Percentiles rank a stretch among this genome's conserved stretches.
Evolutionary conservation across 2,888 invertebrate species (phyloP).

Genomic region (Agriopis marginaria): DNA sequence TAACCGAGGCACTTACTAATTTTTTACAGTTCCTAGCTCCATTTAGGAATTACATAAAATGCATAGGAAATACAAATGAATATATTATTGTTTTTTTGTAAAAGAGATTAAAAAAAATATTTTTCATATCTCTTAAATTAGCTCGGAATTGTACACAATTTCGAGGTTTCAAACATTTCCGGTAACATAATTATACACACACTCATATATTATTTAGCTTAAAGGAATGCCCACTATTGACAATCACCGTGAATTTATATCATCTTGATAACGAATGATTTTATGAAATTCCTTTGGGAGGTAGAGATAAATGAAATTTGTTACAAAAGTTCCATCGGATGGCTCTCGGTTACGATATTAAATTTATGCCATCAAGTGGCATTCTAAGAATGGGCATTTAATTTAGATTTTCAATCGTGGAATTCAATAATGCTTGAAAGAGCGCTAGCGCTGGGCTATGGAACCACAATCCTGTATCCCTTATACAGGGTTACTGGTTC

Average conservation of each 20-base stretch:
- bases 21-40: too few species aligned
- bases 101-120: too few species aligned
- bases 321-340: slow-evolving; percentile 80
- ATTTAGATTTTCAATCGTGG: slow-evolving; percentile 73
- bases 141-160: too few species aligned
- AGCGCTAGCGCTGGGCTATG: slow-evolving; percentile 47
- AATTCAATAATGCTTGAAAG: slow-evolving; percentile 67
- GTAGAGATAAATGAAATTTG: slow-evolving; percentile 82
- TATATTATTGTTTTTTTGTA: too few species aligned
- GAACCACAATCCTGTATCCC: slow-evolving; percentile 29
- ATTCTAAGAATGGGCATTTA: slow-evolving; percentile 77
- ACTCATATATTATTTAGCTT: slow-evolving; percentile 15
- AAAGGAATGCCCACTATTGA: slow-evolving; percentile 17
- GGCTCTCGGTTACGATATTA: slow-evolving; percentile 80
- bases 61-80: too few species aligned
- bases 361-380: slow-evolving; percentile 82
- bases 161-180: too few species aligned
- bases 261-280: slow-evolving; percentile 78
- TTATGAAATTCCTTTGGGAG: slow-evolving; percentile 77
- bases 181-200: neutral
- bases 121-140: too few species aligned
- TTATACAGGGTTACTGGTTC: neutral
- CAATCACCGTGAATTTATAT: slow-evolving; percentile 65
- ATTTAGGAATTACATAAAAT: too few species aligned
- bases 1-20: too few species aligned